phyloP scores from a whole-genome alignment of 2,888 invertebrate species.

The Ormyrus nitidulus region DNA sequence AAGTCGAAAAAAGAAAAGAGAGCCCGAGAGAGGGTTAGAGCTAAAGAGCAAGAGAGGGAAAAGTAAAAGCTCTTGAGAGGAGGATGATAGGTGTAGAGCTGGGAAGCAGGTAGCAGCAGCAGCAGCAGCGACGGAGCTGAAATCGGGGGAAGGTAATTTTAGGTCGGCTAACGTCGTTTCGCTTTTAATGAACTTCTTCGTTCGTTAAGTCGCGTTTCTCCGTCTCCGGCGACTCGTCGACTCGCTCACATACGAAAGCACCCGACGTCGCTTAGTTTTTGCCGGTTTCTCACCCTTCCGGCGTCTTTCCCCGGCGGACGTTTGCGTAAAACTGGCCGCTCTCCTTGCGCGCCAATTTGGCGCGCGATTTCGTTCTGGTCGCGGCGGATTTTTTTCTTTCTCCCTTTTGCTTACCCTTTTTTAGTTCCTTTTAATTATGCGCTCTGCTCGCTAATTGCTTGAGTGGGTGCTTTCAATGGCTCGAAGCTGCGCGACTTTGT shows the following conservation, averaged over 20 bases:
- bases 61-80: constrained; percentile 45
- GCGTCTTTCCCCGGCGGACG: constrained; percentile 22
- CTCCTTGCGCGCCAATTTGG: constrained; percentile 43
- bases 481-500: background rate
- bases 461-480: constrained; percentile 14
- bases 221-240: constrained; percentile 62
- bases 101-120: constrained; percentile 55
- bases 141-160: constrained; percentile 72
- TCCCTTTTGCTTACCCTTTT: background rate
- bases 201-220: constrained; percentile 74
- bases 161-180: constrained; percentile 74
- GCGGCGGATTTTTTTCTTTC: background rate
- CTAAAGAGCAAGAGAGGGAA: constrained; percentile 19
- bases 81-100: constrained; percentile 57
- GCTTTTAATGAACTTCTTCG: constrained; percentile 75
- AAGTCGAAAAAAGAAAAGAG: background rate
- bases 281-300: constrained; percentile 29
- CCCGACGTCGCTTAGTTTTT: constrained; percentile 46
- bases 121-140: constrained; percentile 56
- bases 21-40: constrained; percentile 24
- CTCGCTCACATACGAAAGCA: constrained; percentile 23
- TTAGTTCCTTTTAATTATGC: constrained; percentile 39
- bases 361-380: background rate
- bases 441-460: constrained; percentile 31
- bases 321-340: background rate